A percentile compares a stretch with the other conserved stretches of the same genome.
phyloP scores from a whole-genome alignment of 92 coral and sea anemone genomes.

The Umimayanthus kanabou region DNA sequence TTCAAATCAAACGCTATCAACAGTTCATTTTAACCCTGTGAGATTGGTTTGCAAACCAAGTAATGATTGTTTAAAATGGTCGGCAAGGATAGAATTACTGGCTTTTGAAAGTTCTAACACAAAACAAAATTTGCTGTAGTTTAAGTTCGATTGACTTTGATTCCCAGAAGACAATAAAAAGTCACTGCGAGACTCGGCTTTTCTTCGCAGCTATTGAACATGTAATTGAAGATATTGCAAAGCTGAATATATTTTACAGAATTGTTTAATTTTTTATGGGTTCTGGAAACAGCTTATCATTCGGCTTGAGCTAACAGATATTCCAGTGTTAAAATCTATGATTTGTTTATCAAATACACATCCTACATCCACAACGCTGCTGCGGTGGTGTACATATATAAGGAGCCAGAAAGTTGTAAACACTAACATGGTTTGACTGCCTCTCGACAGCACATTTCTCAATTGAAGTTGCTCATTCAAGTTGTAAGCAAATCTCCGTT shows the following conservation, averaged over 20 bases:
- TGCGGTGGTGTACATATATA: not conserved
- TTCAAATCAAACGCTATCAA: conserved; percentile 12
- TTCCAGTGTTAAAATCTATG: not conserved
- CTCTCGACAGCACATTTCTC: not conserved
- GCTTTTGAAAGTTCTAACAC: not conserved
- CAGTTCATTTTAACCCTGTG: not conserved
- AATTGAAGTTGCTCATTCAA: too few relatives aligned
- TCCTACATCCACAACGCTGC: not conserved
- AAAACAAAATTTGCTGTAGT: not conserved
- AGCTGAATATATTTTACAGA: not conserved
- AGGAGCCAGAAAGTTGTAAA: not conserved
- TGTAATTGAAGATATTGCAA: not conserved
- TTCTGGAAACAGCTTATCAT: conserved; percentile 12
- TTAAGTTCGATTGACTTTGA: conserved; percentile 1
- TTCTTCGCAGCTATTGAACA: conserved; percentile 4
- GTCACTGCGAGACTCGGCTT: not conserved
- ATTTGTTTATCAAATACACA: conserved; percentile 18
- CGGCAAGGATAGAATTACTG: not conserved
- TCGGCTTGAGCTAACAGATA: conserved; percentile 1
- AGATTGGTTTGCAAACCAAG: not conserved
- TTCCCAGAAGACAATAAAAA: not conserved
- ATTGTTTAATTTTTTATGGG: conserved; percentile 24
- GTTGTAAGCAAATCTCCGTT: too few relatives aligned
- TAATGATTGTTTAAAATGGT: not conserved
- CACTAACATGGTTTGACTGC: not conserved